A percentile compares a stretch with the other conserved stretches of the same genome.
Conservation (phyloP, 2,888 invertebrate species). For the Cheilosia variabilis region DNA sequence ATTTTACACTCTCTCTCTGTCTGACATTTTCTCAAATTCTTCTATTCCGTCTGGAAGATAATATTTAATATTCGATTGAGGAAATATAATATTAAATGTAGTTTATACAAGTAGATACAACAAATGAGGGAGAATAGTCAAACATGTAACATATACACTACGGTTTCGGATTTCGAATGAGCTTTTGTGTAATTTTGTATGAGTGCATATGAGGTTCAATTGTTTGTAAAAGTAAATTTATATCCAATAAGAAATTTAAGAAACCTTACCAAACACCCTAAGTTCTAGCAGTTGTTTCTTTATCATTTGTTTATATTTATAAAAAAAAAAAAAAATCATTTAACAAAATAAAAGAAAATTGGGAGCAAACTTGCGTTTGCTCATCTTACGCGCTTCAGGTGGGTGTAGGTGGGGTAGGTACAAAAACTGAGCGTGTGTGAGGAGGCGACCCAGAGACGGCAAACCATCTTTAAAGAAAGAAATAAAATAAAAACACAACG, state of each 20-base stretch:
- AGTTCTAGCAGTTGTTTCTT: constrained; percentile 13
- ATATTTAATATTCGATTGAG: constrained; percentile 63
- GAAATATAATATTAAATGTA: constrained; percentile 19
- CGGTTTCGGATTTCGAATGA: constrained; percentile 49
- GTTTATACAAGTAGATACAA: constrained; percentile 11
- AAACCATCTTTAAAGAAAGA: constrained; percentile 68
- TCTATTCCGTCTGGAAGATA: constrained; percentile 69
- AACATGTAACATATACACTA: constrained; percentile 36
- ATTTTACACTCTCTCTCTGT: constrained; percentile 36
- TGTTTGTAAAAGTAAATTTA: constrained; percentile 8
- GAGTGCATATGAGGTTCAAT: constrained; percentile 65
- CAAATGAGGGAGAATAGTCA: constrained; percentile 18
- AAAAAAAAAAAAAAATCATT: background rate
- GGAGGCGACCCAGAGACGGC: constrained; percentile 41
- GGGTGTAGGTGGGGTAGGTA: constrained; percentile 4
- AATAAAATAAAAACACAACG: constrained; percentile 58
- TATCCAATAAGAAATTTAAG: constrained; percentile 7
- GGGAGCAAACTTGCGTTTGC: constrained; percentile 2
- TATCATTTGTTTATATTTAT: background rate
- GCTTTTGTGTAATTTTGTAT: constrained; percentile 67
- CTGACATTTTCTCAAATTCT: constrained; percentile 50
- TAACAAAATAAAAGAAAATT: constrained; percentile 6
- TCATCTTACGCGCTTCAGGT: constrained; percentile 42
- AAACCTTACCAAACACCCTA: constrained; percentile 66
- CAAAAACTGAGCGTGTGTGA: constrained; percentile 38